These are phyloP conservation scores for Parazoanthus darwini DNA, from an alignment of 92 coral and sea anemone species.

Conservation along the genomic window DNA sequence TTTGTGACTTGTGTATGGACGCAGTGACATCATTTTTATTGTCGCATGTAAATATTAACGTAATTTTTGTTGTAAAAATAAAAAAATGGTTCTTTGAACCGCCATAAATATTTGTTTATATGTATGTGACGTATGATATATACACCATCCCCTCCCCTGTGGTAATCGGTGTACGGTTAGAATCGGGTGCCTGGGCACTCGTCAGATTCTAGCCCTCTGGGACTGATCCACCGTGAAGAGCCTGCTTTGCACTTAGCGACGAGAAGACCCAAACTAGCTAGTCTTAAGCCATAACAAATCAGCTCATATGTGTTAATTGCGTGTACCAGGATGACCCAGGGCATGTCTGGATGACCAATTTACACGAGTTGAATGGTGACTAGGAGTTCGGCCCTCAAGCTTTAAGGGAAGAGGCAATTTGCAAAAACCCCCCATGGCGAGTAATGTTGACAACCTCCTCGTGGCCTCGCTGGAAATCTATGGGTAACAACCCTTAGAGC, in stretches of 20 bases:
- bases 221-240: constrained; percentile 38
- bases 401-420: constrained; percentile 40
- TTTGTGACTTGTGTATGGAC: background rate
- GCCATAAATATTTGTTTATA: constrained; percentile 25
- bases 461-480: constrained; percentile 42
- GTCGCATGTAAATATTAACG: constrained; percentile 31
- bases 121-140: background rate
- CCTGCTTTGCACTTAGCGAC: constrained; percentile 38
- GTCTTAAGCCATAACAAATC: constrained; percentile 40
- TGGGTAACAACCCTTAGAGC: constrained; percentile 30
- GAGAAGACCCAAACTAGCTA: constrained; percentile 29
- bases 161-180: constrained; percentile 43
- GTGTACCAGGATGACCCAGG: too few relatives aligned
- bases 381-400: constrained; percentile 41
- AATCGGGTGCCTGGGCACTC: constrained; percentile 41
- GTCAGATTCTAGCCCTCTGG: constrained; percentile 35
- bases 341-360: constrained; percentile 12
- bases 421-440: constrained; percentile 37
- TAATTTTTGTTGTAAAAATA: constrained; percentile 28
- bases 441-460: constrained; percentile 16
- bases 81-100: constrained; percentile 37
- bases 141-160: constrained; percentile 36
- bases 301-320: constrained; percentile 34
- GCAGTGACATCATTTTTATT: constrained; percentile 17
- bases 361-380: constrained; percentile 39